These are phyloP conservation scores for Trypoxylus dichotomus DNA, from an alignment of 1,140 invertebrate genomes.

Conservation along the genomic window DNA sequence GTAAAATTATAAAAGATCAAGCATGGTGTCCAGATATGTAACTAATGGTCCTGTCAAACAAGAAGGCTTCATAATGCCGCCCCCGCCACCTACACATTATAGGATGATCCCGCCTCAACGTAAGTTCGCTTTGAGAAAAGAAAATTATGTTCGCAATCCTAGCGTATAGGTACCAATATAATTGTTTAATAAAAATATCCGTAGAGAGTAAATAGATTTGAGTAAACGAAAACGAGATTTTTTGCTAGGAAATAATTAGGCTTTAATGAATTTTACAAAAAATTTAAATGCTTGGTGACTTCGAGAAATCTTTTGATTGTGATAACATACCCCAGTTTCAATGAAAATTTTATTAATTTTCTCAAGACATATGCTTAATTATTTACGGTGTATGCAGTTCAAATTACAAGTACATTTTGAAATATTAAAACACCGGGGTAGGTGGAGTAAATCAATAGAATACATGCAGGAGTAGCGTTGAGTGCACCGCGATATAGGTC, in stretches of 20 bases:
- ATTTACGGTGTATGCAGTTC: background rate
- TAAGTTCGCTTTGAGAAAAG: slow-evolving; percentile 42
- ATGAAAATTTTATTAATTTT: background rate
- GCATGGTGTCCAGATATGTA: slow-evolving; percentile 51
- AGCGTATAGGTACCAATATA: background rate
- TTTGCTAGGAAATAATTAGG: too few relatives aligned
- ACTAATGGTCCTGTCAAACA: slow-evolving; percentile 49
- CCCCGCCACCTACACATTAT: slow-evolving; percentile 45
- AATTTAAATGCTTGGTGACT: too few relatives aligned
- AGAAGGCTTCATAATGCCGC: slow-evolving; percentile 49
- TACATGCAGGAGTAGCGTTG: slow-evolving; percentile 25
- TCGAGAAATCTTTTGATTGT: background rate
- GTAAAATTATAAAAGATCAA: slow-evolving; percentile 29
- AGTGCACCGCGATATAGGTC: slow-evolving; percentile 26
- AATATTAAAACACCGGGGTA: slow-evolving; percentile 20
- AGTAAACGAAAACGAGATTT: too few relatives aligned
- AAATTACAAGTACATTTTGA: background rate
- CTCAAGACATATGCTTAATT: background rate
- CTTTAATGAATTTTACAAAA: too few relatives aligned
- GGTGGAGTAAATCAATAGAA: slow-evolving; percentile 28
- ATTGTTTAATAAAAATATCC: too few relatives aligned
- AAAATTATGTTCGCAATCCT: background rate
- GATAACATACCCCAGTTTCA: background rate
- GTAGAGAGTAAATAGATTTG: too few relatives aligned
- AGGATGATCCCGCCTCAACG: slow-evolving; percentile 48